Base-by-base conservation (phyloP, 2,797 vertebrate genomes). In the Mus caroli region DNA sequence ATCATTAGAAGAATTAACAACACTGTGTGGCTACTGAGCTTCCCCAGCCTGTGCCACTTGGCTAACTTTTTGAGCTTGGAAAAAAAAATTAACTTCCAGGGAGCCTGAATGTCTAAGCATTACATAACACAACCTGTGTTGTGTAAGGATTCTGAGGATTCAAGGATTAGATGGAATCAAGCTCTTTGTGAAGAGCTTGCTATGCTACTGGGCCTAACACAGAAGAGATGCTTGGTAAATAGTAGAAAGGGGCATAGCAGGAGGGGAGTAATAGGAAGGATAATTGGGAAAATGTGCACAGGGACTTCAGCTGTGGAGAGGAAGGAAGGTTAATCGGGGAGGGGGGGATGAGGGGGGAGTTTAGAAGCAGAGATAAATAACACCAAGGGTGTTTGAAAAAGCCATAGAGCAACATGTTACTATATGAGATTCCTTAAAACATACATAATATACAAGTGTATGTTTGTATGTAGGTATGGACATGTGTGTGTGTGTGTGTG, bases 11-110 rank as follows among this genome's bases (percentile, higher is more conserved):
- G 46, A 22, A 54, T n/a, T 56, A 78, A 31, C 77, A 37, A 12
- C 28, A 50, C 62, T n/a, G 31, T 24, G 43, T 69, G 62, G 6
- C 31, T 22, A 3, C 13, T 1, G 83, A n/a, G 46, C 19, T 22
- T 86, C 83, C 83, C 4, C 28, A 94, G 67, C 22, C 54, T 50
- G 22, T 58, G 60, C 58, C 67, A 89, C n/a, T 88, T 93, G 77
- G 24, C 20, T 93, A n/a, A 90, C 11, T 58, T 83, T 40, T 22
- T 80, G 60, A 80, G 12, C 20, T 85, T 94, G 83, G 60, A 67
- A 67, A 67, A 60, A 60, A 58, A 12, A 24, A 82, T 85, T 94
- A 71, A 79, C 26, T 31, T 54, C 19, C 46, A 56, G 46, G 54
- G 60, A 78, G 3, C 43, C 73, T 28, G 28, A 40, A 22, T 79